Conservation (phyloP, 2,113 vertebrate genomes). For the Aldabrachelys gigantea region DNA sequence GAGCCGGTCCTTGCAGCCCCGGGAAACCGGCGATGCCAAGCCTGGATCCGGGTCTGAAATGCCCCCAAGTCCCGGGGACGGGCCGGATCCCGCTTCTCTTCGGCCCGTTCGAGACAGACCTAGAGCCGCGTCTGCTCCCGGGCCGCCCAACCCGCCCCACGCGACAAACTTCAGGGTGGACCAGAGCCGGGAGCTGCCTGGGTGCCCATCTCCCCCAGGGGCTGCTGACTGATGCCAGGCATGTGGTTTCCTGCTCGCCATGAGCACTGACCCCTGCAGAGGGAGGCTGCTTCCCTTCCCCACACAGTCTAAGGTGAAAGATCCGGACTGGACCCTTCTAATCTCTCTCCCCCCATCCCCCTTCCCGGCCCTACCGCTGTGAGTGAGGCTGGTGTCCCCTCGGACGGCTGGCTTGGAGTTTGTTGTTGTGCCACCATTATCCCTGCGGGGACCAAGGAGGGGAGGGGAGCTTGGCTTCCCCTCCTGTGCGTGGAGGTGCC, state of each 20-base stretch:
- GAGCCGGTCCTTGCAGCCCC: not conserved
- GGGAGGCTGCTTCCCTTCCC: conserved; percentile 19
- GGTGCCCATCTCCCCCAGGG: not conserved
- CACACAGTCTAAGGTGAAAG: no score
- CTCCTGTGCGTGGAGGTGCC: conserved; percentile 21
- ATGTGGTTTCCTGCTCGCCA: not conserved
- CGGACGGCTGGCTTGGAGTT: not conserved
- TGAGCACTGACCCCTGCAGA: not conserved
- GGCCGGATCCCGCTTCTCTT: not conserved
- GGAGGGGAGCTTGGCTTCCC: not conserved
- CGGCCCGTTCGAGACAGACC: not conserved
- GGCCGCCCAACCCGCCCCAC: not conserved
- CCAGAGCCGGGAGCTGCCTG: not conserved
- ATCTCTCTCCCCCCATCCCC: no score
- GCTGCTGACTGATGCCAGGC: not conserved
- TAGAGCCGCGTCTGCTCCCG: not conserved
- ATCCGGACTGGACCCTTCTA: not conserved
- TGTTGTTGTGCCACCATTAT: conserved; percentile 48
- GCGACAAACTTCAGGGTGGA: not conserved
- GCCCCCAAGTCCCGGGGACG: not conserved
- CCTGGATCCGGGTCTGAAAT: not conserved
- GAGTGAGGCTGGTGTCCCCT: not conserved
- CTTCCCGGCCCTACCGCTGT: not conserved
- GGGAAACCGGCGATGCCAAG: not conserved
- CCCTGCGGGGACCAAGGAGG: not conserved